Evolutionary conservation across 2,113 vertebrate genomes (phyloP), one percentile per base, ranked within the genome.

Genomic region (Cathartes aura): DNA sequence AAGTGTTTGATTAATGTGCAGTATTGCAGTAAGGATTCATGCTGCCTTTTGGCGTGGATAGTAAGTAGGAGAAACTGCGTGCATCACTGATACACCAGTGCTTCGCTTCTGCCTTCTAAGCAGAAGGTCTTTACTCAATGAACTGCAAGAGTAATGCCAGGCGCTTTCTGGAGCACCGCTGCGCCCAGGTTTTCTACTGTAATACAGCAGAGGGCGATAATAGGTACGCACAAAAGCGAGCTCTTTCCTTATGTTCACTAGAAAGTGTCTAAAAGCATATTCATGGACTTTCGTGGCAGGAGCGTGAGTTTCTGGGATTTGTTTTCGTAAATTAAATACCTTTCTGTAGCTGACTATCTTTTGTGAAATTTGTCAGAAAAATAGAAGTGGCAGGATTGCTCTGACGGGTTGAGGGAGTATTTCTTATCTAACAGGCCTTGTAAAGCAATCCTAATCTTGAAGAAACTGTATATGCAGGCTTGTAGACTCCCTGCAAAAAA

Each of bases 241-340:
- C 29, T 52, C 59, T 53, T 36, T 6, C 50, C 45, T 75, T 6
- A 62, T 8, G 7, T 30, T 58, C 43, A 0, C 10, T 14, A 17
- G 43, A 8, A 53, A 32, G 36, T 26, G 12, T 8, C 55, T 36
- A 45, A 3, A 26, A 24, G 36, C 43, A 0, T 24, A 18, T 36
- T 43, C 30, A 2, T 9, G 56, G 59, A 42, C 43, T 52, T 52
- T 8, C 1, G 2, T 3, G 56, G 45, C 75, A 4, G 73, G 34
- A 27, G 24, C 15, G 29, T 1, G 3, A 10, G 50, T 63, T 24
- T 8, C 45, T 42, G 59, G 29, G 47, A 0, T 63, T 34, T 27
- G 5, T 9, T 40, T 21, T 11, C 1, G 0, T 3, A 34, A 40
- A 48, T 21, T 38, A 16, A 71, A 0, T 24, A 11, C 7, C n/a